Base-by-base conservation (phyloP, 2,797 vertebrate species). In the Remorina albescens region DNA sequence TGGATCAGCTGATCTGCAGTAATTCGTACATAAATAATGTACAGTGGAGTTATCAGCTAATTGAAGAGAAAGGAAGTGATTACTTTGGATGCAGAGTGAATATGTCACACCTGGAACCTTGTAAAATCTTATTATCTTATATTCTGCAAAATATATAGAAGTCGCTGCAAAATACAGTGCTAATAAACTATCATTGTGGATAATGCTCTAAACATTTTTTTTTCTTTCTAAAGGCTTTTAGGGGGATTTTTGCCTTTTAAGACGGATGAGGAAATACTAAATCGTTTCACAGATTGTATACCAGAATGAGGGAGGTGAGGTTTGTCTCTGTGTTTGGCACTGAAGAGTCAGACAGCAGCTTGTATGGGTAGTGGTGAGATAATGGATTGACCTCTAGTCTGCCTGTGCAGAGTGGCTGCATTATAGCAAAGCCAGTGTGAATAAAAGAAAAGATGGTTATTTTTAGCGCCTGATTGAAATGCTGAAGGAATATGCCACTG, bases 311-410 rank as follows among this genome's bases (percentile, higher is more conserved):
- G 61, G 41, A 63, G 70, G 70, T 42, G 74, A 74, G 70, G 53
- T 81, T 70, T n/a, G 65, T 55, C 63, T 77, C 50, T 66, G 71
- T 66, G 71, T 78, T 69, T 67, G 72, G 76, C 37, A 34, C 55
- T 72, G 77, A 83, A 66, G 80, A 87, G 82, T 76, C 81, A 86
- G 88, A 86, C 82, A 75, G 87, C 80, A 82, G 86, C 83, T 88
- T 84, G 83, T 83, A 78, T 71, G 69, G 78, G 75, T 74, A 58
- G 72, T 74, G 74, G 80, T 84, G 82, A 92, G 94, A 95, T 96
- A 96, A 96, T 95, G 93, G 94, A 95, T 93, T 95, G 95, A 95
- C 94, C 93, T 94, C 91, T 93, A 28, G 89, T 91, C 90, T 95
- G 94, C 92, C 95, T 85, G 78, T 81, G 78, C 88, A 85, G 91